phyloP scores from a whole-genome alignment of 1,140 invertebrate species.

The Chrysoperla carnea region DNA sequence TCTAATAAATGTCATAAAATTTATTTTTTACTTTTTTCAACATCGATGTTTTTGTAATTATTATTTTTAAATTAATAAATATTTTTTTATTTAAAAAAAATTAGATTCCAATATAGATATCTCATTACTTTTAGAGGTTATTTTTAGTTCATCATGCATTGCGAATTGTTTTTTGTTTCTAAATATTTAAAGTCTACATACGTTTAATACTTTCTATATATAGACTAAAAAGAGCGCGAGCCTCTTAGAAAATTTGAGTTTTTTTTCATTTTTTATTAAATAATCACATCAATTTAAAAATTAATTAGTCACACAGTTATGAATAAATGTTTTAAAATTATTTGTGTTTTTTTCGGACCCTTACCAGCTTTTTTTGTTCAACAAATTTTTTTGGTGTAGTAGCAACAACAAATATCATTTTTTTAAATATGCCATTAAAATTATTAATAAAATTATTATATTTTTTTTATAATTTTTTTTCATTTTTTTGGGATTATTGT shows the following conservation, averaged over 20 bases:
- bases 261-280: slow-evolving; percentile 10
- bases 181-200: background rate
- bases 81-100: no score
- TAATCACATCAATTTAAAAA: slow-evolving; percentile 1
- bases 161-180: no score
- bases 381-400: background rate
- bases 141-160: no score
- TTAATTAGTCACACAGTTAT: background rate
- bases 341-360: slow-evolving; percentile 24
- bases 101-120: no score
- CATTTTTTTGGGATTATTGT: slow-evolving; percentile 21
- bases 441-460: slow-evolving; percentile 14
- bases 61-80: no score
- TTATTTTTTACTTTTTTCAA: no score
- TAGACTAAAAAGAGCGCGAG: background rate
- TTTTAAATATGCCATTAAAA: slow-evolving; percentile 9
- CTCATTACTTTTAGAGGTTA: no score
- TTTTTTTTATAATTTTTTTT: background rate
- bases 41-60: no score
- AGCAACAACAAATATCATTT: slow-evolving; percentile 3
- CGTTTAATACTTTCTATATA: background rate
- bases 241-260: slow-evolving; percentile 8
- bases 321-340: background rate
- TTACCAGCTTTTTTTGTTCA: slow-evolving; percentile 21
- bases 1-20: no score